These are phyloP conservation scores for Hemibagrus wyckioides DNA, from an alignment of 2,113 vertebrate genomes.

Conservation along the genomic window DNA sequence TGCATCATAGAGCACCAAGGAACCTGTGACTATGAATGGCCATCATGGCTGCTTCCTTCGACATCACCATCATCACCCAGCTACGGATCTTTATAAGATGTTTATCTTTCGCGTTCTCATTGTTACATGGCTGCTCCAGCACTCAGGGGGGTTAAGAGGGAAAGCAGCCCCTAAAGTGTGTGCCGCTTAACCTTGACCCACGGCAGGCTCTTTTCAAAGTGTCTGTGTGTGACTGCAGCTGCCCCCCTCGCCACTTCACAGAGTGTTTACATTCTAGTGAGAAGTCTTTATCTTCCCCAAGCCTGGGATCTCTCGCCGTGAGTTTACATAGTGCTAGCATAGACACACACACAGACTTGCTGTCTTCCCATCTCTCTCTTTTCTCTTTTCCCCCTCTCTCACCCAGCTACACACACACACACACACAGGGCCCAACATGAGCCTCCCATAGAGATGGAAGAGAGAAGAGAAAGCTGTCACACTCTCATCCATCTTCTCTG, in stretches of 20 bases:
- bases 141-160: conserved; percentile 69
- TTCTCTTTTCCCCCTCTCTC: conserved; percentile 19
- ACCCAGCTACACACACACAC: conserved; percentile 11
- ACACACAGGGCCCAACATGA: conserved; percentile 29
- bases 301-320: conserved; percentile 71
- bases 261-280: conserved; percentile 78
- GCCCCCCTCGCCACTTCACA: conserved; percentile 74
- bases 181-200: conserved; percentile 78
- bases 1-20: background rate
- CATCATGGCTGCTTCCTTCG: background rate
- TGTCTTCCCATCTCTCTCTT: conserved; percentile 46
- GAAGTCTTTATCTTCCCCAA: conserved; percentile 76
- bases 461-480: conserved; percentile 73
- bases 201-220: conserved; percentile 52
- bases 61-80: background rate
- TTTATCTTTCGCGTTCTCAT: conserved; percentile 42
- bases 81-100: conserved; percentile 21
- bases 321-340: conserved; percentile 71
- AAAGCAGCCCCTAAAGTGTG: conserved; percentile 73
- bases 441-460: conserved; percentile 60
- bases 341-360: conserved; percentile 54
- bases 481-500: conserved; percentile 71
- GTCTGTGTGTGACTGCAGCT: conserved; percentile 70
- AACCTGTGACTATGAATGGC: background rate
- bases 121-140: conserved; percentile 47